Conservation (phyloP, 2,888 invertebrate genomes). For the Acanthosoma haemorrhoidale region DNA sequence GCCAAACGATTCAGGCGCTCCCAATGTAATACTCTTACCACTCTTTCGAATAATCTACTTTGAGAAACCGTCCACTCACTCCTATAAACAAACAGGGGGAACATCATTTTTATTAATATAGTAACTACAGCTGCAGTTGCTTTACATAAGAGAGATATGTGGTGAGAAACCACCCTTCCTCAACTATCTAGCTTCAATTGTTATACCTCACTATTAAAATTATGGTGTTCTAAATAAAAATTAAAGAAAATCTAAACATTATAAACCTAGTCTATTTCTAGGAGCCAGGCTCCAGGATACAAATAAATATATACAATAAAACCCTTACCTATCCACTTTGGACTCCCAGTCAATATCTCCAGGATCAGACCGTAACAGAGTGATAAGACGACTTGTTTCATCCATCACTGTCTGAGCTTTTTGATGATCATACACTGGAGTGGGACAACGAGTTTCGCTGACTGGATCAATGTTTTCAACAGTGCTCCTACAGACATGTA, state of each 20-base stretch:
- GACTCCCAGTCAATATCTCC: conserved; percentile 62
- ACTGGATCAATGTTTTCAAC: conserved; percentile 50
- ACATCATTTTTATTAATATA: no score
- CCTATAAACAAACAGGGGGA: no score
- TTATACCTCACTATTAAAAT: no score
- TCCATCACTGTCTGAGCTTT: conserved; percentile 62
- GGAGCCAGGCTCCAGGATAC: no score
- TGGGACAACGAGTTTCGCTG: conserved; percentile 46
- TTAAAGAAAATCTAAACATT: no score
- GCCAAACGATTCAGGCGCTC: conserved; percentile 62
- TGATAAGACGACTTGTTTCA: conserved; percentile 62
- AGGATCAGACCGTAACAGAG: conserved; percentile 55
- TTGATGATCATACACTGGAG: conserved; percentile 55
- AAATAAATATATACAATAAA: no score
- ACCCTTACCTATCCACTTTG: conserved; percentile 56
- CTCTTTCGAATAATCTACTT: conserved; percentile 59
- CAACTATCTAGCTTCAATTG: no score
- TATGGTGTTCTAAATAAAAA: no score
- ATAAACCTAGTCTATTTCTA: no score
- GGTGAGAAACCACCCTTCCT: no score
- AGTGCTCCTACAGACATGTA: conserved; percentile 35
- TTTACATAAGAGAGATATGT: no score
- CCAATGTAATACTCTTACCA: conserved; percentile 59
- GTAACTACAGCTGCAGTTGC: no score
- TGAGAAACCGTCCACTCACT: conserved; percentile 61